Base-by-base conservation (phyloP, 2,888 invertebrate genomes). In the Apamea monoglypha region DNA sequence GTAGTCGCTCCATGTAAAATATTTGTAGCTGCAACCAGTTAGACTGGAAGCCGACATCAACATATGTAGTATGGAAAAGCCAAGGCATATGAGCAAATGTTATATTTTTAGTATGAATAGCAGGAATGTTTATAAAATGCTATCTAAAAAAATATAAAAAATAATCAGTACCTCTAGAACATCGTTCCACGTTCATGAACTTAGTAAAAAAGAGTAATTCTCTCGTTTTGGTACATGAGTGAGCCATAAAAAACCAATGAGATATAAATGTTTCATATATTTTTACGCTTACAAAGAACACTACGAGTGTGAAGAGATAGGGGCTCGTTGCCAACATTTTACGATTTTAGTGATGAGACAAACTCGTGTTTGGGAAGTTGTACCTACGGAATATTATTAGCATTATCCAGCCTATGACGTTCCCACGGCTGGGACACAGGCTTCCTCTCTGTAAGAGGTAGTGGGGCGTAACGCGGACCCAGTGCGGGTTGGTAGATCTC, bases 201-300 rank as follows among this genome's bases (percentile, higher is more conserved):
- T 84, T 80, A 83, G 61, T 84, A 78, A 86, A 86, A 77, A 69
- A 74, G 69, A 76, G 71, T 82, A 74, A 78, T 80, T 79, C 63
- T 71, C 78, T 82, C 75, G 18, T 75, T 76, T 75, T 79, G 50
- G 74, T 66, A 78, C 74, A 87, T 74, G 79, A 89, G 85, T 81
- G 73, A 67, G 66, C 61, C 76, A 84, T 89, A 88, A 88, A 86
- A 84, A 85, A 80, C 82, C 74, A 76, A 80, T 82, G 79, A 79
- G 82, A 78, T 81, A 75, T 87, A 89, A 88, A 89, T 88, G 83
- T 83, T 89, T 82, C 83, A 87, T 88, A 87, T 85, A 80, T 80
- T 88, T 88, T 88, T 82, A 80, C 68, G 81, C 73, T 85, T 80
- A 83, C 80, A 87, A 88, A 85, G 85, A 89, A 89, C 81, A 74